A percentile compares a stretch with the other conserved stretches of the same genome.
These are phyloP conservation scores for Crocodylus rhombifer DNA, from an alignment of 2,797 vertebrate species.

Conservation along the genomic window DNA sequence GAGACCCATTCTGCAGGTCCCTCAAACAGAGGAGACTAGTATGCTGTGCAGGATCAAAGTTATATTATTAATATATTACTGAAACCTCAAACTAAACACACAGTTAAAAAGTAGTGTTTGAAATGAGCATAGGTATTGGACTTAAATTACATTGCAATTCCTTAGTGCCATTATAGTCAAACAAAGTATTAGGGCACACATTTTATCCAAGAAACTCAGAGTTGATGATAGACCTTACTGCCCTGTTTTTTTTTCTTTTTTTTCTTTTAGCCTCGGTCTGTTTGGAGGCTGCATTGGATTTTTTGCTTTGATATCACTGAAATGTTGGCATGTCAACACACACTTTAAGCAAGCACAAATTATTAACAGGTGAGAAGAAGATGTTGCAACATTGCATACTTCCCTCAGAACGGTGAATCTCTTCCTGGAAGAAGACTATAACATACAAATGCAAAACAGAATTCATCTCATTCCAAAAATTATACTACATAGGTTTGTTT, in stretches of 20 bases:
- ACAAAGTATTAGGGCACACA: neutral
- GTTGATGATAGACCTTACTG: neutral
- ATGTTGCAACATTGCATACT: neutral
- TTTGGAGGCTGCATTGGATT: neutral
- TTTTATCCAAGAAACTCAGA: slow-evolving; percentile 41
- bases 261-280: no score
- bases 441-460: slow-evolving; percentile 3
- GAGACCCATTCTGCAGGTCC: neutral
- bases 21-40: neutral
- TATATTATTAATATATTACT: neutral
- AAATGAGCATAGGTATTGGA: slow-evolving; percentile 31
- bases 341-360: slow-evolving; percentile 30
- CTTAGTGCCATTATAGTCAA: neutral
- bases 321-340: neutral
- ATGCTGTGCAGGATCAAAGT: neutral
- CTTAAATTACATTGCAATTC: slow-evolving; percentile 45
- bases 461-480: slow-evolving; percentile 2
- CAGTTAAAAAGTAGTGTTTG: neutral
- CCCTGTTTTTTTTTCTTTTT: no score
- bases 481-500: neutral
- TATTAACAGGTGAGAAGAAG: neutral
- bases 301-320: no score
- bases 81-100: slow-evolving; percentile 11
- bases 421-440: slow-evolving; percentile 22
- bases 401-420: neutral